A percentile compares a stretch with the other conserved stretches of the same genome.
These are phyloP conservation scores for Heliopora coerulea DNA, from an alignment of 92 coral and sea anemone genomes.

Conservation along the genomic window DNA sequence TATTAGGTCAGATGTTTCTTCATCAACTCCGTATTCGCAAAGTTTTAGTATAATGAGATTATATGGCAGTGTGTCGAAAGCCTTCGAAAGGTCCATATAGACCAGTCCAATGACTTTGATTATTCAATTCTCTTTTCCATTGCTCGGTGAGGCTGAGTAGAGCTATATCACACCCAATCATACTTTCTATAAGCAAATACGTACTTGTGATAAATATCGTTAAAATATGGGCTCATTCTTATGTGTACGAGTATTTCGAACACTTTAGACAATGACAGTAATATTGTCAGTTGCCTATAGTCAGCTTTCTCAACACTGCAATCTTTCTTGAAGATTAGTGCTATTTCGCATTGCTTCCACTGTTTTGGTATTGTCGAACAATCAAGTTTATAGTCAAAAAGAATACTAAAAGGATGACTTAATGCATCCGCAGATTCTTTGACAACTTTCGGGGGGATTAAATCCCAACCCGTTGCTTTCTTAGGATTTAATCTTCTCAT, in stretches of 20 bases:
- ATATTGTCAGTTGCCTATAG: slow-evolving; percentile 35
- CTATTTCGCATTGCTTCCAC: slow-evolving; percentile 59
- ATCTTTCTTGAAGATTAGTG: slow-evolving; percentile 52
- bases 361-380: slow-evolving; percentile 38
- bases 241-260: slow-evolving; percentile 3
- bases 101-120: slow-evolving; percentile 5
- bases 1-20: slow-evolving; percentile 5
- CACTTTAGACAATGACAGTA: slow-evolving; percentile 14
- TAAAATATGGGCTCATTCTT: slow-evolving; percentile 2
- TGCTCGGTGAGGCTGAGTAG: slow-evolving; percentile 9
- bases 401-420: slow-evolving; percentile 52
- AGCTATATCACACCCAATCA: slow-evolving; percentile 23
- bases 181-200: slow-evolving; percentile 17
- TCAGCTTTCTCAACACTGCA: slow-evolving; percentile 45
- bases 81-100: too few species aligned
- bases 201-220: not conserved
- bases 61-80: not conserved
- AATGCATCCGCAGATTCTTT: slow-evolving; percentile 56
- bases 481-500: not conserved
- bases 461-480: slow-evolving; percentile 54
- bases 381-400: slow-evolving; percentile 29
- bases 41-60: slow-evolving; percentile 8
- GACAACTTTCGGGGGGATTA: slow-evolving; percentile 54
- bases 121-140: slow-evolving; percentile 17
- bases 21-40: slow-evolving; percentile 40